phyloP scores from a whole-genome alignment of 2,888 invertebrate species.

The Emesis russula region DNA sequence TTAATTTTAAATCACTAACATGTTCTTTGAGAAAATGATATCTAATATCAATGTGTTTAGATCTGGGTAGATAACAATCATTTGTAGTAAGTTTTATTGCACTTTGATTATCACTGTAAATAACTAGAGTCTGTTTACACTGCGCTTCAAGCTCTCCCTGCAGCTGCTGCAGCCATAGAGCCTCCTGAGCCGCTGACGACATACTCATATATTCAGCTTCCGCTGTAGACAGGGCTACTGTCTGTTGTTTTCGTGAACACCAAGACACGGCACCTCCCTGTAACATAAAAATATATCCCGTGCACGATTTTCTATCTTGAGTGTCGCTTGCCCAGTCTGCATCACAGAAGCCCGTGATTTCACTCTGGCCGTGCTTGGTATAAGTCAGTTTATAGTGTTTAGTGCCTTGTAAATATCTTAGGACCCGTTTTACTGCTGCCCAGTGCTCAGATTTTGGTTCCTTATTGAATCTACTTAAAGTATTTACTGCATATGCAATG shows the following conservation, averaged over 20 bases:
- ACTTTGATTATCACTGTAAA: not conserved
- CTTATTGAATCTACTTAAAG: constrained; percentile 52
- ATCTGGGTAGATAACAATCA: not conserved
- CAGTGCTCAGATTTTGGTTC: constrained; percentile 31
- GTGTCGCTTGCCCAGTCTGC: constrained; percentile 6
- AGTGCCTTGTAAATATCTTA: constrained; percentile 20
- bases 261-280: too few relatives aligned
- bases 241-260: constrained; percentile 83
- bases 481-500: constrained; percentile 52
- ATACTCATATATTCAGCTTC: constrained; percentile 47
- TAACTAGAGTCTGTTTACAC: not conserved
- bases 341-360: constrained; percentile 18
- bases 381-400: not conserved
- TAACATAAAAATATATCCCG: too few relatives aligned
- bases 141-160: not conserved
- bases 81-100: not conserved
- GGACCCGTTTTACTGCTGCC: constrained; percentile 12
- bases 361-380: constrained; percentile 12
- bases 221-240: constrained; percentile 44
- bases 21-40: not conserved
- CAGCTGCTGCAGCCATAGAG: not conserved
- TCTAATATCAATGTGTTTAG: not conserved
- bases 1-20: not conserved
- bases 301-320: constrained; percentile 28
- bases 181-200: too few relatives aligned